phyloP scores from a whole-genome alignment of 2,113 vertebrate genomes.

The Falco punctatus region DNA sequence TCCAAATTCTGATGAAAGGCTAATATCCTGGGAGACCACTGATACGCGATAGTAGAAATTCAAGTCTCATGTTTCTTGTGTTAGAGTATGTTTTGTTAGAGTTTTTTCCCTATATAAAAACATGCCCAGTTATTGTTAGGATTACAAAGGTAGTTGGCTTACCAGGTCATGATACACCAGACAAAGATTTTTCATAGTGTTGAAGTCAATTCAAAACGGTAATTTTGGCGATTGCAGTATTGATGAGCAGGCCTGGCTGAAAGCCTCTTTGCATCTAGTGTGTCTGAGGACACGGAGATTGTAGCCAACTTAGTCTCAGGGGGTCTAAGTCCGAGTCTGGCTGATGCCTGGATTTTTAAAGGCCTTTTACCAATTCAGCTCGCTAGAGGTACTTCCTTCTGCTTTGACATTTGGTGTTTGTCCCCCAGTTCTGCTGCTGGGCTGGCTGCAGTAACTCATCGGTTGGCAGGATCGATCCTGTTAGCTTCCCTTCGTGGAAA shows the following conservation, averaged over 20 bases:
- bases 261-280: neutral
- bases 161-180: neutral
- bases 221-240: neutral
- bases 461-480: neutral
- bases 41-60: neutral
- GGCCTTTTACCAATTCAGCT: neutral
- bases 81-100: neutral
- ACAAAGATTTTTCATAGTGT: neutral
- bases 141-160: neutral
- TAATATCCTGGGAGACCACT: neutral
- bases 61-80: neutral
- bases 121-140: neutral
- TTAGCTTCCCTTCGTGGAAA: accelerated
- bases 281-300: neutral
- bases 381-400: neutral
- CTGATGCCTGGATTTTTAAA: neutral
- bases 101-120: neutral
- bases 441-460: neutral
- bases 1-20: neutral
- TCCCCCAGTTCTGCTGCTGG: neutral
- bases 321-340: neutral
- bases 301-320: neutral
- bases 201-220: neutral
- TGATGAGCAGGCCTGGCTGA: neutral
- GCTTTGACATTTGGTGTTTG: neutral